These are phyloP conservation scores for Brassicogethes aeneus DNA, from an alignment of 2,888 invertebrate species.

Conservation along the genomic window DNA sequence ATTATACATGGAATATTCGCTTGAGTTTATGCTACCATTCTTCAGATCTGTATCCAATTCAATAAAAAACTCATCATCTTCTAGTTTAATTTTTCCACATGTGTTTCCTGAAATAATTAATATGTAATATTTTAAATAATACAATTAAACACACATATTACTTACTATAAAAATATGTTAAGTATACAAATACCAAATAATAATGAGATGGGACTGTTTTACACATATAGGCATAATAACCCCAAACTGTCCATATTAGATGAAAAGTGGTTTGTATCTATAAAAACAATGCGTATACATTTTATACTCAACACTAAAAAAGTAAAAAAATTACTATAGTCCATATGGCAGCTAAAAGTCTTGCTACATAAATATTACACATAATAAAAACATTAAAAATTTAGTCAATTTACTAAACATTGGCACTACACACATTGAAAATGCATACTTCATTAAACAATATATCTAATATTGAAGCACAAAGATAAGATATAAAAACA, in stretches of 20 bases:
- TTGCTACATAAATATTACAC: neutral
- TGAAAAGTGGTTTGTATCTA: constrained; percentile 30
- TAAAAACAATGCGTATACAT: constrained; percentile 7
- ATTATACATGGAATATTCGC: constrained; percentile 10
- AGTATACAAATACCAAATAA: constrained; percentile 23
- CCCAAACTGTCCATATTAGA: constrained; percentile 22
- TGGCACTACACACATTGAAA: neutral
- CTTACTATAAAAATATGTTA: constrained; percentile 34
- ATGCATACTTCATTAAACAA: no score
- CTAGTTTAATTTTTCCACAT: constrained; percentile 4
- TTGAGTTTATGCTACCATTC: neutral
- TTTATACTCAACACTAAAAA: neutral
- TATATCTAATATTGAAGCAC: no score
- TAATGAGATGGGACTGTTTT: constrained; percentile 19
- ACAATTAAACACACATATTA: constrained; percentile 4
- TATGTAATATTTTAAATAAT: neutral
- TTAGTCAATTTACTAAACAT: neutral
- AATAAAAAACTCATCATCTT: constrained; percentile 10
- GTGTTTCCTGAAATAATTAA: neutral
- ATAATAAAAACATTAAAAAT: neutral
- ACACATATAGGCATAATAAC: constrained; percentile 24
- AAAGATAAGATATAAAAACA: no score
- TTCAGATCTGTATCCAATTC: neutral
- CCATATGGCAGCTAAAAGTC: neutral
- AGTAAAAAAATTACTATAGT: neutral